phyloP scores from a whole-genome alignment of 92 coral and sea anemone genomes.

The Anthopleura xanthogrammica region DNA sequence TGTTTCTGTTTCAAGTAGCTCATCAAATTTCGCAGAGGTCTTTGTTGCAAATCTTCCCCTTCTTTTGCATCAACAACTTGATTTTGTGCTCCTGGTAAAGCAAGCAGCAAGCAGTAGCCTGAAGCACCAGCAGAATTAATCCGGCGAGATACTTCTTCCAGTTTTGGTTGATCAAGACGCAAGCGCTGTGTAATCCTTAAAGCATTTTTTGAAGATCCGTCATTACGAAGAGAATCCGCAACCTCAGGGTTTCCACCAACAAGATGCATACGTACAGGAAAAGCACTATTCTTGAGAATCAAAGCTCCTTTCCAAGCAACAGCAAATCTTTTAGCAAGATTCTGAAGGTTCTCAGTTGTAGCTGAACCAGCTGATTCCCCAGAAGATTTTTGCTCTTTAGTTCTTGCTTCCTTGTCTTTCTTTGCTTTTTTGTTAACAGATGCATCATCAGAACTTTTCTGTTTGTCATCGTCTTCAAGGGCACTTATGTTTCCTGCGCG shows the following conservation, averaged over 20 bases:
- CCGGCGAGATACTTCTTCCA: constrained; percentile 98
- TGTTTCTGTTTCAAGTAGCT: constrained; percentile 97
- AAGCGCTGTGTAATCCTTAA: constrained; percentile 96
- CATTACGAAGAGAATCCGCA: constrained; percentile 93
- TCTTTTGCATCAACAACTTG: constrained; percentile 77
- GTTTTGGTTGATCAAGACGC: constrained; percentile 99
- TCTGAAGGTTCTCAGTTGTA: constrained; percentile 94
- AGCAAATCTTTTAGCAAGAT: constrained; percentile 98
- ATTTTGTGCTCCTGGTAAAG: constrained; percentile 96
- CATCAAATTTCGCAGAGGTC: constrained; percentile 98
- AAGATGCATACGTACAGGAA: constrained; percentile 99
- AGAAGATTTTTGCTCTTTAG: constrained; percentile 65
- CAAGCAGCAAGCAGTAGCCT: constrained; percentile 97
- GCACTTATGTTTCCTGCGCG: constrained; percentile 39
- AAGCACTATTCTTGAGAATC: constrained; percentile 97
- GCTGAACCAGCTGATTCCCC: constrained; percentile 54
- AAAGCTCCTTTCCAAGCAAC: constrained; percentile 99
- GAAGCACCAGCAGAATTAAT: constrained; percentile 98
- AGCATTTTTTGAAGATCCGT: constrained; percentile 81
- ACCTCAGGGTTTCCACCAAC: constrained; percentile 99
- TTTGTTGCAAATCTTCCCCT: constrained; percentile 86
- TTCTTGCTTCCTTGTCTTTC: constrained; percentile 51
- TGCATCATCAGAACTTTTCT: constrained; percentile 55
- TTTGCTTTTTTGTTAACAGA: constrained; percentile 53
- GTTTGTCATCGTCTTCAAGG: constrained; percentile 56